These are phyloP conservation scores for Oceanites oceanicus DNA, from an alignment of 2,113 vertebrate species.

Conservation along the genomic window DNA sequence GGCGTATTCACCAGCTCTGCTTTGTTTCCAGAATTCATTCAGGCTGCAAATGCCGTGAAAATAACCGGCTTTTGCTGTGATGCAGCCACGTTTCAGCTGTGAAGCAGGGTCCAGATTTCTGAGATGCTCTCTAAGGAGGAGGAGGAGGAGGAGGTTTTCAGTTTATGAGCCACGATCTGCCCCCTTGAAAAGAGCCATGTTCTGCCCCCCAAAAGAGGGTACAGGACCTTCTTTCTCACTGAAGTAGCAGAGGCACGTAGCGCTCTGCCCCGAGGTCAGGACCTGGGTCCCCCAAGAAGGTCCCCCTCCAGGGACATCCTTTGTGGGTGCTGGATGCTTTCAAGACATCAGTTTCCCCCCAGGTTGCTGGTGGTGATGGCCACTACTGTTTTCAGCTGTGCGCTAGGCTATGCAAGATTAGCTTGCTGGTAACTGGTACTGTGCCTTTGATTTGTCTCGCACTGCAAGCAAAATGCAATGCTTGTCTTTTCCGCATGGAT, in stretches of 20 bases:
- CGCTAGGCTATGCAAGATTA: too few relatives aligned
- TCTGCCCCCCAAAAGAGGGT: not conserved
- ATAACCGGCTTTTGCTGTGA: not conserved
- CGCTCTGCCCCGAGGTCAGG: not conserved
- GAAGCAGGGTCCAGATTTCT: not conserved
- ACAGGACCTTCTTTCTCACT: not conserved
- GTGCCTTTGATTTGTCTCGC: not conserved
- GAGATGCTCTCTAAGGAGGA: not conserved
- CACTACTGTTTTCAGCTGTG: not conserved
- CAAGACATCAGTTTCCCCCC: not conserved
- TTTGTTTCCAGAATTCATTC: slow-evolving; percentile 19
- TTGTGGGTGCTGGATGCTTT: not conserved
- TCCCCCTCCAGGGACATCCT: not conserved
- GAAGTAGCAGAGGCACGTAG: not conserved
- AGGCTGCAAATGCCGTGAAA: not conserved
- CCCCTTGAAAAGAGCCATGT: rapidly evolving
- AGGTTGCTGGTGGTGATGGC: not conserved
- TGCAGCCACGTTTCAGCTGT: not conserved
- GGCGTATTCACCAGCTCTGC: not conserved
- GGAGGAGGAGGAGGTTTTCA: not conserved
- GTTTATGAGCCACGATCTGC: not conserved
- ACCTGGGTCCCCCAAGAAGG: not conserved
- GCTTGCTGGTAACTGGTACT: not conserved
- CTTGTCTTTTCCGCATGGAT: not conserved
- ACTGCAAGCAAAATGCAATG: not conserved